Base-by-base conservation (phyloP, 2,797 vertebrate genomes). In the Odontamblyopus rebecca region DNA sequence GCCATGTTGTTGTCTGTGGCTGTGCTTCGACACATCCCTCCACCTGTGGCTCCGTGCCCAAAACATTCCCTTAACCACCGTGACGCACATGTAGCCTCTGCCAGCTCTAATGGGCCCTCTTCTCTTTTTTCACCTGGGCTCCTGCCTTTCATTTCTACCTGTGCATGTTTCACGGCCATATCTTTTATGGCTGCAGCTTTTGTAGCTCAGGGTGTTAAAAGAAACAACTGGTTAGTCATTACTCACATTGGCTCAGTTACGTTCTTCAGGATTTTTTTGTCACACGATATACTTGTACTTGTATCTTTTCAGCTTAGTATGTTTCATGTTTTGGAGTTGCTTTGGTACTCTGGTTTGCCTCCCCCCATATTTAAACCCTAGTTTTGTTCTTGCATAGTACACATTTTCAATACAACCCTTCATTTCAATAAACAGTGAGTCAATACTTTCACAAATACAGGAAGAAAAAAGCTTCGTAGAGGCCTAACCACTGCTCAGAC, bases 61-160 rank as follows among this genome's bases (percentile, higher is more conserved):
- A 85, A 85, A 88, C 78, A 82, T 91, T 94, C 88, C 88, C 78
- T 76, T 81, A 88, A 93, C 91, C 88, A 65, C 89, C 80, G 75
- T 94, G 92, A 94, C 92, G 91, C 91, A 93, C 75, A 87, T 77
- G 76, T 63, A 67, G 68, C 76, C 23, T 23, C 76, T 92, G 92
- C 93, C 92, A 92, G 82, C 69, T 76, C 82, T 87, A 48, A 48
- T 48, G 5, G 44, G 12, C 12, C 44, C 44, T 48, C 44, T 48
- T 48, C 44, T 48, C 44, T 48, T 80, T 91, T 89, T 90, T 83
- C 75, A 77, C 78, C 75, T 80, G 82, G 71, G 74, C 23, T 32
- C 32, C 61, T 70, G 68, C 81, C 85, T 92, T 91, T 93, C 74
- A 91, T 92, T 92, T 86, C 68, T 83, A 81, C 73, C 78, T 86